Evolutionary conservation across 2,888 invertebrate species (phyloP), one percentile per base, ranked within the genome.

Genomic region (Nesidiocoris tenuis): DNA sequence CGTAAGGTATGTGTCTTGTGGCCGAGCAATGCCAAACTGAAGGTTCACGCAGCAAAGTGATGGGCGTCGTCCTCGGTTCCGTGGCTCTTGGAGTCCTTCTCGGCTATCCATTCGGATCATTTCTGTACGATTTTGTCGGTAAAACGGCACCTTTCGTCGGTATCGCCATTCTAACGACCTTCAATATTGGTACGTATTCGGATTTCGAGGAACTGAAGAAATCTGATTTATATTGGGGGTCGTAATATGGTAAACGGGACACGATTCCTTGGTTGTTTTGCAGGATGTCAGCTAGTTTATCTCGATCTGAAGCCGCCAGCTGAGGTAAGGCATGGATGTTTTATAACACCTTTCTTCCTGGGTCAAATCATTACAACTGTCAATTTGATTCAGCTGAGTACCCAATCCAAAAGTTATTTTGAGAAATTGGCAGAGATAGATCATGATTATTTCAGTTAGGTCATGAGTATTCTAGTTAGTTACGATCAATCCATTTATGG

Each of bases 21-120:
- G 93, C 94, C 0, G 85, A 86, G 78, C 83, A 84, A 55, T 87
- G 87, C 77, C 84, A 85, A 0, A 86, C 86, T 70, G 82, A 83
- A 65, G 80, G 82, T n/a, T 80, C 82, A 82, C 83, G 77, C 83
- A 85, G 82, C 22, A 87, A 87, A 81, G 85, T 91, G n/a, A 92
- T 94, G 91, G 94, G 94, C 0, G 85, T 91, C 23, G 90, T 92
- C 1, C 87, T 94, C 82, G 92, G 94, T 2, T 93, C 93, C 77
- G 89, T 91, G 72, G 94, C 93, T 0, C 82, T 91, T 1, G 94
- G 94, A 0, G 93, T 94, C 0, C 84, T 94, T 0, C 85, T 91
- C 12, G 94, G 94, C 0, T 94, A 94, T 83, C 94, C 94, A 0
- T 87, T 92, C 79, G 94, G 94, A 9, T 90, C 93, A 0, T 87